Base-by-base conservation (phyloP, 1,140 invertebrate species). In the Aphidius ervi region DNA sequence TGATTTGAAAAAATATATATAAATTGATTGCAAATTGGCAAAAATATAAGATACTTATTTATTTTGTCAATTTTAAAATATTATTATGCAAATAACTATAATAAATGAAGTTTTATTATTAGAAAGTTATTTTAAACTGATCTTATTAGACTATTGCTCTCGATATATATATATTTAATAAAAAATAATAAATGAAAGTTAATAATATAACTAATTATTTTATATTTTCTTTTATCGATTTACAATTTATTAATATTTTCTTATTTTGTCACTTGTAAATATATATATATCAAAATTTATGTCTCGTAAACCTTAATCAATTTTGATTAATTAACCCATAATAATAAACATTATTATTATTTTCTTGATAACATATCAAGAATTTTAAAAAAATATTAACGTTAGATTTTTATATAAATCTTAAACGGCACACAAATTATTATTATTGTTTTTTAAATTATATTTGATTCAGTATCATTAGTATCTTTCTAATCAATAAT, bases 251-350 rank as follows among this genome's bases (percentile, higher is more conserved):
- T 55, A 56, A 46, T 63, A 41, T 63, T 46, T 49, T 57, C 4
- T 58, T 48, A 8, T 47, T 58, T 58, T 23, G 31, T 59, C 45
- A 31, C 16, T 16, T 16, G 16, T 1, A 16, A 16, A 16, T 16
- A 16, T 16, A 16, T 16, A 62, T 64, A 67, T 56, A 59, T 63
- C 31, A 65, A 65, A 47, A 57, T 9, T 42, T 68, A 66, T 63
- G 63, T 65, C 49, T 6, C 20, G 62, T 68, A 68, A 46, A 53
- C 70, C 70, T 69, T 70, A 70, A 73, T 73, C 70, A 73, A 69
- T 71, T 72, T 71, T 72, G 68, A 71, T 71, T 73, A 67, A 71
- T 71, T 71, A 68, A 71, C 62, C 43, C 56, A 62, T 40, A 48
- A 46, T 41, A 59, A 43, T 7, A 16, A 50, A 50, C 16, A 56